Base-by-base conservation (phyloP, 1,140 invertebrate species). In the Centruroides sculpturatus region DNA sequence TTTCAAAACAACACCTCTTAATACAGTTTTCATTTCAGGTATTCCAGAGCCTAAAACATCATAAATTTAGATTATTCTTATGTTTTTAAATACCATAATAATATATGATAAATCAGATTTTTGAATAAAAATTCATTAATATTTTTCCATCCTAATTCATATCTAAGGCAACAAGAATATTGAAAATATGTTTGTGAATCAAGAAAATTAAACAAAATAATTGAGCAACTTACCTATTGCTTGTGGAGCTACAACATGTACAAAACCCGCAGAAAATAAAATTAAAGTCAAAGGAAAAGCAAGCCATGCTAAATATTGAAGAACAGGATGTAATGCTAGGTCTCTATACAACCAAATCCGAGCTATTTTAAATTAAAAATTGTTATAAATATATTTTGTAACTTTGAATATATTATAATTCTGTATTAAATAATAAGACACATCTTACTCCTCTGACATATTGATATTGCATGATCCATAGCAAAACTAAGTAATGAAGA, bases 1-100 rank as follows among this genome's bases (percentile, higher is more conserved):
- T 77, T 98, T 98, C 10, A 99, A 76, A 11, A 93, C 86, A 0
- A 98, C 95, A 59, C 96, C 95, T 67, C 94, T 78, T 12, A 99
- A 79, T 59, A 98, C 97, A 4, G 94, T 98, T 77, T 99, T 98
- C 94, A 99, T 98, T 78, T 99, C 96, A 36, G 95, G 96, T 70
- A 98, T 98, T 55, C 96, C 95, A 54, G 94, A 98, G 69, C 95
- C 91, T 91, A 59, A 6, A 70, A 68, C 63, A 34, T 4, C 23
- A 23, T 23, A 23, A 23, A 23, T 23, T 23, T 0, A 47, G 36
- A 54, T 54, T 54, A 34, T 23, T 23, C 23, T 23, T 23, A 23
- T 23, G 23, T 23, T 23, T 23, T 23, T 23, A 23, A 23, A 23
- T 23, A 23, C 23, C 23, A 23, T 23, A 23, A 23, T 23, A 23